Percentiles rank a stretch among this genome's conserved stretches.
These are phyloP conservation scores for Heterohyrax brucei DNA, from an alignment of 2,797 vertebrate species.

Conservation along the genomic window DNA sequence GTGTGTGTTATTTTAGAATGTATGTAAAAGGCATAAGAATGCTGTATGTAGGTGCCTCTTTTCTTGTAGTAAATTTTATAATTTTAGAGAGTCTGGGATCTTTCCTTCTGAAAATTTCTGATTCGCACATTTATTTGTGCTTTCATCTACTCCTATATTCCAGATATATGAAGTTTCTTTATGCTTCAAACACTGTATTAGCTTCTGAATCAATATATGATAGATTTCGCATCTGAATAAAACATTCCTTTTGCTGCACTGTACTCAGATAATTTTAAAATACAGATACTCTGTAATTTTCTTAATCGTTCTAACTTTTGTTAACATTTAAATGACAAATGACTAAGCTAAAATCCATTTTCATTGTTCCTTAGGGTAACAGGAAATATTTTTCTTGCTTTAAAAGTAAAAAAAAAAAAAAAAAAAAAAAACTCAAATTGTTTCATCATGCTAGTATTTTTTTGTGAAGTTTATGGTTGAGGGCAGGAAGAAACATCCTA, in stretches of 20 bases:
- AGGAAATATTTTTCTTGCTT: constrained; percentile 65
- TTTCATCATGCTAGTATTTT: constrained; percentile 40
- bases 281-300: neutral
- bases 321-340: constrained; percentile 61
- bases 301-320: neutral
- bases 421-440: constrained; percentile 54
- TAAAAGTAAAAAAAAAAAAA: constrained; percentile 62
- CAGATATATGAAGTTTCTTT: neutral
- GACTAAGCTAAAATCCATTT: constrained; percentile 26
- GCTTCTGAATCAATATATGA: neutral
- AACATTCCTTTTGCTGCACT: neutral
- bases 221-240: constrained; percentile 29
- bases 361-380: constrained; percentile 32
- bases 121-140: neutral
- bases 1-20: neutral
- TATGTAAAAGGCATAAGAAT: neutral
- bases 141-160: constrained; percentile 15
- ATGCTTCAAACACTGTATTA: neutral
- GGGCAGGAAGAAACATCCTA: neutral
- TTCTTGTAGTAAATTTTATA: neutral
- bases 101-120: neutral
- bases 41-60: neutral
- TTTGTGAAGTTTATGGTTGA: constrained; percentile 38
- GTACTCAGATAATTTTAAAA: constrained; percentile 24
- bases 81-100: neutral